phyloP scores from a whole-genome alignment of 2,113 vertebrate species.

The Scalopus aquaticus region DNA sequence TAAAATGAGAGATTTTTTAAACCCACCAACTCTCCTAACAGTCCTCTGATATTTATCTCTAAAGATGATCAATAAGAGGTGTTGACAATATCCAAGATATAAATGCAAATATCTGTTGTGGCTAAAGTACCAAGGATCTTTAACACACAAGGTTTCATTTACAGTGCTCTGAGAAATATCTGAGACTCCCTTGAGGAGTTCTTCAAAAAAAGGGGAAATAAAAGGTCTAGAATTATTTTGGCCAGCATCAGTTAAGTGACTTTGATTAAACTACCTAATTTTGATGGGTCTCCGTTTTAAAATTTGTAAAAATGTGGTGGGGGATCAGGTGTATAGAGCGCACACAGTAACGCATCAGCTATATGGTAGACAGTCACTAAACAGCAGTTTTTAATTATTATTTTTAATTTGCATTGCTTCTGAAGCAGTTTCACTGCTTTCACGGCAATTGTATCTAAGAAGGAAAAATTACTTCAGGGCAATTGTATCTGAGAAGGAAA shows the following conservation, averaged over 20 bases:
- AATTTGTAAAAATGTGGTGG: background rate
- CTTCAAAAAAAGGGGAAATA: background rate
- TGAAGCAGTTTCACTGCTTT: no score
- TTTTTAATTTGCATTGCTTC: background rate
- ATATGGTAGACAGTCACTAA: background rate
- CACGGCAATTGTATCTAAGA: background rate
- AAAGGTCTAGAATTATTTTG: background rate
- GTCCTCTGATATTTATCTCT: constrained; percentile 57
- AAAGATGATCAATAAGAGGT: constrained; percentile 57
- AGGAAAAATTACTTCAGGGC: background rate
- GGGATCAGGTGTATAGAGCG: background rate
- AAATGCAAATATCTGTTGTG: constrained; percentile 32
- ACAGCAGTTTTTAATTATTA: background rate
- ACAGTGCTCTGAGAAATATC: background rate
- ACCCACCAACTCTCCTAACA: constrained; percentile 27
- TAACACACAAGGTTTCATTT: background rate
- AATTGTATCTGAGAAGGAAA: background rate
- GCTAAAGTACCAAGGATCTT: background rate
- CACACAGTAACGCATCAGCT: background rate
- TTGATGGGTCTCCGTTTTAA: background rate
- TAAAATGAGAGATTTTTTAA: constrained; percentile 50
- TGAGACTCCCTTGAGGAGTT: background rate
- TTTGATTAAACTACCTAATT: background rate
- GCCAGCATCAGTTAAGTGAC: background rate
- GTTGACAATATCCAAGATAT: constrained; percentile 25